Evolutionary conservation across 2,888 invertebrate genomes (phyloP).

Genomic region (Morinoia aosen): DNA sequence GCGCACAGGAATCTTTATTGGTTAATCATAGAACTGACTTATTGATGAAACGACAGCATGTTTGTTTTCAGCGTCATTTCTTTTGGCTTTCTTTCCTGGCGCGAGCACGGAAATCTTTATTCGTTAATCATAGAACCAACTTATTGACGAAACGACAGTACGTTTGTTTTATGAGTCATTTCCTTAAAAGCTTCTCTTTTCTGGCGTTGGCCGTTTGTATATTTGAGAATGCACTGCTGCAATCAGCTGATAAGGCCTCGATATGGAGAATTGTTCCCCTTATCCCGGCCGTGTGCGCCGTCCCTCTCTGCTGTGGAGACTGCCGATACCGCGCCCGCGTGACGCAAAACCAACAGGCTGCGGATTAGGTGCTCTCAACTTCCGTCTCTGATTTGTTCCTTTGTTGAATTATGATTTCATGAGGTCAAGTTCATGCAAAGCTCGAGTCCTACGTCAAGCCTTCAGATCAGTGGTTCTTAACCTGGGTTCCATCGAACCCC

Average conservation of each 20-base stretch:
- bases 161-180: not conserved
- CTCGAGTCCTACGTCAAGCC: not conserved
- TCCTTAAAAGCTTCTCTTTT: not conserved
- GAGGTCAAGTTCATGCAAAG: not conserved
- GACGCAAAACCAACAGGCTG: not conserved
- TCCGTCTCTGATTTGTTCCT: not conserved
- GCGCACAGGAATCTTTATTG: too few relatives aligned
- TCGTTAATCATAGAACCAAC: too few relatives aligned
- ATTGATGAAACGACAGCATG: not conserved
- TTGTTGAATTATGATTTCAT: not conserved
- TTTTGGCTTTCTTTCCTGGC: too few relatives aligned
- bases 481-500: too few relatives aligned
- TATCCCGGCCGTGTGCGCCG: not conserved
- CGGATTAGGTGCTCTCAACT: not conserved
- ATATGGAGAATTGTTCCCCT: not conserved
- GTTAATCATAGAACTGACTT: not conserved
- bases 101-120: too few relatives aligned
- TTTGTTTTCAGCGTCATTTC: not conserved
- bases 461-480: too few relatives aligned
- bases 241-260: constrained; percentile 1
- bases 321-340: not conserved
- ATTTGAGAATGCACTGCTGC: constrained; percentile 9
- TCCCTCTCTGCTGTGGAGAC: not conserved
- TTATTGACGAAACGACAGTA: not conserved
- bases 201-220: not conserved